phyloP scores from a whole-genome alignment of 2,113 vertebrate genomes.

The Tetrax tetrax region DNA sequence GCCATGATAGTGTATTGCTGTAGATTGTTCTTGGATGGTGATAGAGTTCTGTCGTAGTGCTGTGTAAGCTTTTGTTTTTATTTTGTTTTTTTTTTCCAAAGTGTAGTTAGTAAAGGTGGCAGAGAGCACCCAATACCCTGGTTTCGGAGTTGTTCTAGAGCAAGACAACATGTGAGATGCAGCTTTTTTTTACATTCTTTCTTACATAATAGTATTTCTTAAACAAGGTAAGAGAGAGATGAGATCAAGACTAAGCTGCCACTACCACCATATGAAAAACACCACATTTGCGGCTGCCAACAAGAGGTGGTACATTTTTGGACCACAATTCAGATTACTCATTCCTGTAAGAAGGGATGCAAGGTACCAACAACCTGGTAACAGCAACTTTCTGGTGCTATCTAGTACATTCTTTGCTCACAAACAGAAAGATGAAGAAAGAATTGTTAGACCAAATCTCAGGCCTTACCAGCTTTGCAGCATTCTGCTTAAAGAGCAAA shows the following conservation, averaged over 20 bases:
- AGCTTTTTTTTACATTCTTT: neutral
- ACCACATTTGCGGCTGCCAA: neutral
- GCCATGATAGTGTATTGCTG: neutral
- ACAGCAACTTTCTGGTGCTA: neutral
- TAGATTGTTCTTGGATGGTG: slow-evolving; percentile 55
- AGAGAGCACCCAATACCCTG: neutral
- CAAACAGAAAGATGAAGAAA: neutral
- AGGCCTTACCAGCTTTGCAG: neutral
- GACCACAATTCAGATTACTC: neutral
- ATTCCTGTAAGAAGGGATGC: neutral
- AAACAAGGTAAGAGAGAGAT: neutral
- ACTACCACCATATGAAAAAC: neutral
- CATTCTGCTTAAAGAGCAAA: neutral
- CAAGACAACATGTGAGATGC: neutral
- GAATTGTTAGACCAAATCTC: neutral
- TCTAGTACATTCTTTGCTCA: neutral
- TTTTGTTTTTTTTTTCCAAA: neutral
- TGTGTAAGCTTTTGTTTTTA: neutral
- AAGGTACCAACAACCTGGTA: neutral
- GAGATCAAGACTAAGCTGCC: neutral
- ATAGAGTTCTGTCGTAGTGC: slow-evolving; percentile 43
- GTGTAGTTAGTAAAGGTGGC: neutral
- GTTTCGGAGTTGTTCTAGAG: slow-evolving; percentile 20
- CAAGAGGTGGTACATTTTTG: neutral
- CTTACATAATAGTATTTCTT: neutral